phyloP scores from a whole-genome alignment of 30 jellyfish, hydroid and myxozoan genomes.

The Kudoa iwatai region DNA sequence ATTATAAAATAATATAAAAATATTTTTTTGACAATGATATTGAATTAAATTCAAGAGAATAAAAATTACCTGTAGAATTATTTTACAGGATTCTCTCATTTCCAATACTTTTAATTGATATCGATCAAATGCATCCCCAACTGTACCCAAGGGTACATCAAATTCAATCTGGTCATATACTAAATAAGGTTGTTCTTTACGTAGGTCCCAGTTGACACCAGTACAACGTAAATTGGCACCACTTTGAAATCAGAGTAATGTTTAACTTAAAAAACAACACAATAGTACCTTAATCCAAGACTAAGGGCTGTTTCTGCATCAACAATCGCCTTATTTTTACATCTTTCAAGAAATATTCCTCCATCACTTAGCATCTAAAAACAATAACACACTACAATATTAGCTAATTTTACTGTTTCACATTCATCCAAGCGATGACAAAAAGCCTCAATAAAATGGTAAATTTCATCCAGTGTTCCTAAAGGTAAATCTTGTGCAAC shows the following conservation, averaged over 20 bases:
- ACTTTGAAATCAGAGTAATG: no score
- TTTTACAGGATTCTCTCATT: constrained; percentile 52
- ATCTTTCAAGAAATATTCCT: constrained; percentile 41
- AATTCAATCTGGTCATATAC: constrained; percentile 56
- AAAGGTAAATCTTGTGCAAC: constrained; percentile 69
- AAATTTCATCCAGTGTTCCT: constrained; percentile 57
- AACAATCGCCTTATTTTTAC: constrained; percentile 50
- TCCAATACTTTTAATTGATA: constrained; percentile 36
- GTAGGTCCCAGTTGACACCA: constrained; percentile 62
- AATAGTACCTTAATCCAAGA: constrained; percentile 29
- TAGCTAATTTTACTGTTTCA: constrained; percentile 70
- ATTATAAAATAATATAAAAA: no score
- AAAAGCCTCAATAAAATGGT: constrained; percentile 15
- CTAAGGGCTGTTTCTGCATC: constrained; percentile 15
- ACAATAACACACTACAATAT: background rate
- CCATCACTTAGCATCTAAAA: constrained; percentile 21
- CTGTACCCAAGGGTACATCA: constrained; percentile 60
- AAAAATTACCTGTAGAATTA: constrained; percentile 15
- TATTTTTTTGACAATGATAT: no score
- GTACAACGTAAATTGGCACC: constrained; percentile 72
- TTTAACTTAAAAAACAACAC: background rate
- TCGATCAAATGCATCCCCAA: constrained; percentile 81
- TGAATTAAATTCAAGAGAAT: no score
- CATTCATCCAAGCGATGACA: constrained; percentile 68
- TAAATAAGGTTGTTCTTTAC: constrained; percentile 61